Base-by-base conservation (phyloP, 2,797 vertebrate genomes). In the Ptychobarbus kaznakovi region DNA sequence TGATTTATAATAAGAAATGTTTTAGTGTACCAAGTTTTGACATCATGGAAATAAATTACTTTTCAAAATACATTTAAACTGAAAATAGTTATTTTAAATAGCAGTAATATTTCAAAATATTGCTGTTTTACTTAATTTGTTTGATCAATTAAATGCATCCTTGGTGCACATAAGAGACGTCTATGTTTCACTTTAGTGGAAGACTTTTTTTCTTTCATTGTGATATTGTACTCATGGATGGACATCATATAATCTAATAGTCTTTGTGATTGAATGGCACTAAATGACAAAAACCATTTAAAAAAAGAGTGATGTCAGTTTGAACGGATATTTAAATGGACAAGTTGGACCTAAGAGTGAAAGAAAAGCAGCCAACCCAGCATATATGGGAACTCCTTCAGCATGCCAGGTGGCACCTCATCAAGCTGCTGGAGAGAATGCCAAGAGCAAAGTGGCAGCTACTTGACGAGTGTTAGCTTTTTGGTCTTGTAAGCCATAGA, bases 291-390 rank as follows among this genome's bases (percentile, higher is more conserved):
- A 9, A 53, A 11, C 3, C 3, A 7, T n/a, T 70, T 4, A 1
- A 28, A 46, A 28, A 46, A 46, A 46, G 18, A 22, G 28, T 53
- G 46, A 51, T 7, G 72, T 35, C 46, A 75, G 28, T 7, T 75
- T 28, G 46, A 75, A 20, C 2, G 32, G 18, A 35, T 12, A 35
- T 10, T 53, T 35, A 35, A 51, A 32, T 75, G 46, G 28, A 38
- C 32, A 75, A 51, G 46, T 75, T 75, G 73, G 73, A 75, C 16
- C 46, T 75, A 49, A 53, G 18, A 53, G 73, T 53, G 10, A 53
- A 53, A 51, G 32, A 51, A 51, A 51, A 74, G 44, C 70, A 49
- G 70, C 70, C 44, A 73, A n/a, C n/a, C 44, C 25, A 73, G 72
- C 72, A 74, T 69, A 40, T 69, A 69, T 69, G 1, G 10, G 20